Evolutionary conservation across 2,888 invertebrate genomes (phyloP).

Genomic region (Neoascia interrupta): DNA sequence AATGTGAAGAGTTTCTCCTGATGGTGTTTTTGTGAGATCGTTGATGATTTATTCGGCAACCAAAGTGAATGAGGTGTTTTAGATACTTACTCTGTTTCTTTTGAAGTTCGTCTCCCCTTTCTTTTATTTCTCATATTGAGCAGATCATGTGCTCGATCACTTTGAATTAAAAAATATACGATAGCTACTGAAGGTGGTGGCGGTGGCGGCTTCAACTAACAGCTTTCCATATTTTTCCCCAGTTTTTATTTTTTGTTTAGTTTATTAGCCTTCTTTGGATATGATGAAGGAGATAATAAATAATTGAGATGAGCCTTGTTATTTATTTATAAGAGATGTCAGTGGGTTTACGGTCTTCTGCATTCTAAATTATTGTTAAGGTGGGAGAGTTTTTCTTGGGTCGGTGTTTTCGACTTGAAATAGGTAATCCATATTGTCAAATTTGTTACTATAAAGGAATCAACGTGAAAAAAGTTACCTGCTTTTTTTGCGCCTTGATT

Average conservation of each 20-base stretch:
- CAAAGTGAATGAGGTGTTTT: conserved; percentile 64
- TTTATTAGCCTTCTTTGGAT: neutral
- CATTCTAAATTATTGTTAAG: too few species aligned
- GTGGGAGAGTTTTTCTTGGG: too few species aligned
- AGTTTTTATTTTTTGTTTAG: neutral
- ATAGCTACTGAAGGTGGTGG: conserved; percentile 35
- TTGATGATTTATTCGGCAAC: conserved; percentile 59
- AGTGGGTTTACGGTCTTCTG: neutral
- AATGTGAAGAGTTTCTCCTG: conserved; percentile 15
- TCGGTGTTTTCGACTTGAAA: too few species aligned
- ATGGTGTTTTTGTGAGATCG: conserved; percentile 29
- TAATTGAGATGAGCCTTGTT: conserved; percentile 12
- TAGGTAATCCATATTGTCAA: too few species aligned
- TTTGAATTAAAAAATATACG: conserved; percentile 64
- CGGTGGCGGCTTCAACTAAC: neutral
- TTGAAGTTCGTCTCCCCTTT: conserved; percentile 52
- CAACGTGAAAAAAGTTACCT: too few species aligned
- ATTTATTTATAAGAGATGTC: conserved; percentile 8
- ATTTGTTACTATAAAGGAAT: too few species aligned
- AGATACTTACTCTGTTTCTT: conserved; percentile 46
- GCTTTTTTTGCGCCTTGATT: too few species aligned
- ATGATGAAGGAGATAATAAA: conserved; percentile 12
- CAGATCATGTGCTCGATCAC: conserved; percentile 53
- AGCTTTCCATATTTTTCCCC: conserved; percentile 14
- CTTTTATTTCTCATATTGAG: neutral